These are phyloP conservation scores for Trematocara variabile DNA, from an alignment of 2,113 vertebrate genomes.

Conservation along the genomic window DNA sequence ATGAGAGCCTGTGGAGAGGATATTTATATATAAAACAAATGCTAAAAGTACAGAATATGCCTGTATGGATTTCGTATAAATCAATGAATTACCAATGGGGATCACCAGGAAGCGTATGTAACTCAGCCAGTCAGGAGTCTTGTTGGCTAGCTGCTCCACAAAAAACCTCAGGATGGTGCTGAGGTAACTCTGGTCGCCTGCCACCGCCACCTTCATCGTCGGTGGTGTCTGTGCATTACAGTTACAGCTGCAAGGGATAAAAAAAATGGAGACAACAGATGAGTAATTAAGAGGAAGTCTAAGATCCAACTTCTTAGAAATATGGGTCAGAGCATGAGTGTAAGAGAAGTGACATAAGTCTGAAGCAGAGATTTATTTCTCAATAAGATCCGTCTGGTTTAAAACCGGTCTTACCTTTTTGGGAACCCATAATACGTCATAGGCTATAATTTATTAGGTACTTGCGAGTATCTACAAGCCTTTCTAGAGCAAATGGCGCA, in stretches of 20 bases:
- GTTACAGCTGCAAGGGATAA: slow-evolving; percentile 66
- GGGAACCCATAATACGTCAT: background rate
- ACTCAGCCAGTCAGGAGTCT: slow-evolving; percentile 77
- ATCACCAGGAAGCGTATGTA: slow-evolving; percentile 78
- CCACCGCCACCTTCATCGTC: slow-evolving; percentile 75
- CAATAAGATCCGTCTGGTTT: background rate
- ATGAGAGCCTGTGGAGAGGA: slow-evolving; percentile 66
- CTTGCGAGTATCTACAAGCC: background rate
- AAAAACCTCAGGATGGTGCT: slow-evolving; percentile 78
- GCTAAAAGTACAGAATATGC: background rate
- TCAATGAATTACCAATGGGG: slow-evolving; percentile 64
- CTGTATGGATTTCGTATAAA: background rate
- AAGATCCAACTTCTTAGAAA: background rate
- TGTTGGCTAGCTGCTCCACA: slow-evolving; percentile 78
- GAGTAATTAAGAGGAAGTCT: background rate
- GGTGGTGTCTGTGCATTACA: slow-evolving; percentile 77
- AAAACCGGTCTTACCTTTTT: background rate
- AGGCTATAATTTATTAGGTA: background rate
- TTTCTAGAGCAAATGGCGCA: background rate
- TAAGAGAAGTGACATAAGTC: background rate
- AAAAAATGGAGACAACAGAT: background rate
- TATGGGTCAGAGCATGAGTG: background rate
- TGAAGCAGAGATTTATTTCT: background rate
- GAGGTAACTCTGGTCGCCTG: slow-evolving; percentile 76
- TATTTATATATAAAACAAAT: background rate